Percentiles rank a stretch among this genome's conserved stretches.
Evolutionary conservation across 2,797 vertebrate genomes (phyloP).

Genomic region (Chromobotia macracanthus): DNA sequence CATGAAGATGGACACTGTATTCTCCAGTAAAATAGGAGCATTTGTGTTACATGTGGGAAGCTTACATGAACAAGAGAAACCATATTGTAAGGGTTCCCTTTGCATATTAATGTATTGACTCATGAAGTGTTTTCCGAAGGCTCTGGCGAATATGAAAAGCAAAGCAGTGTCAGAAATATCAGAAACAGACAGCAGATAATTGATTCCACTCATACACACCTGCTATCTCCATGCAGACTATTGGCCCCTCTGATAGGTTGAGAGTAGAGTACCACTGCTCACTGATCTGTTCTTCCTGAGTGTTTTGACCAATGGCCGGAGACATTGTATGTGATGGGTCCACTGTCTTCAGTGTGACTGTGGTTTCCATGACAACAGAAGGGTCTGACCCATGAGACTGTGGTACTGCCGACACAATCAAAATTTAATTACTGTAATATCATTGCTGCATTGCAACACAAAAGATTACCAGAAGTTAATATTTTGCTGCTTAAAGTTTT

Average conservation of each 20-base stretch:
- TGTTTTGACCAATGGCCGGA: slow-evolving; percentile 65
- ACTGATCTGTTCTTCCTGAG: slow-evolving; percentile 80
- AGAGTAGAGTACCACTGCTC: slow-evolving; percentile 74
- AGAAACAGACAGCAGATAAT: not conserved
- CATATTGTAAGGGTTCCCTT: not conserved
- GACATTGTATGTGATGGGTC: slow-evolving; percentile 61
- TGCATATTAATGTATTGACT: not conserved
- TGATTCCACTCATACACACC: slow-evolving; percentile 61
- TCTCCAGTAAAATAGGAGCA: slow-evolving; percentile 8
- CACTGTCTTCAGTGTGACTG: slow-evolving; percentile 57
- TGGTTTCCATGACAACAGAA: slow-evolving; percentile 70
- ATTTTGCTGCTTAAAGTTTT: not conserved
- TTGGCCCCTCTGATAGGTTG: slow-evolving; percentile 67
- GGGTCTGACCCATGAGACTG: slow-evolving; percentile 65
- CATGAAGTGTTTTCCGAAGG: not conserved
- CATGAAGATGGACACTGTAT: slow-evolving; percentile 27
- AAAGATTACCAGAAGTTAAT: not conserved
- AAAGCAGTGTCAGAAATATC: not conserved
- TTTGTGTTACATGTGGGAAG: slow-evolving; percentile 11
- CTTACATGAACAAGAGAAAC: slow-evolving; percentile 7
- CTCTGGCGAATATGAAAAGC: not conserved
- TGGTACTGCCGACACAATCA: slow-evolving; percentile 64
- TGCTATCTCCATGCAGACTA: slow-evolving; percentile 68
- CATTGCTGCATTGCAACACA: not conserved
- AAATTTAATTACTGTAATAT: slow-evolving; percentile 54